Conservation (phyloP, 1,140 invertebrate genomes). For the Diplogasteroides magnus region DNA sequence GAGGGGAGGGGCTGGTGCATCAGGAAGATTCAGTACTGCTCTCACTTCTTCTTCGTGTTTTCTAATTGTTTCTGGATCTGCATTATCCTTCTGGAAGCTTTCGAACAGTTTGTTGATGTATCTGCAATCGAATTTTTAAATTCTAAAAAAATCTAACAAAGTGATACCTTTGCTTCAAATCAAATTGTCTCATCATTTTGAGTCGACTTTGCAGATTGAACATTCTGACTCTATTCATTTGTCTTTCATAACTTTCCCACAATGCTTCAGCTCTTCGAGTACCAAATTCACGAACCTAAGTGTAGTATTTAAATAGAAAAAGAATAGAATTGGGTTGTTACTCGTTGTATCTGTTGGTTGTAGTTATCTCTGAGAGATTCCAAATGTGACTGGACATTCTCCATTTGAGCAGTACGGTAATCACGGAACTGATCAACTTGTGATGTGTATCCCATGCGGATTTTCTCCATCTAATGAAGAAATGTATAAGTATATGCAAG, state of each 20-base stretch:
- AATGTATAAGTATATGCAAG: background rate
- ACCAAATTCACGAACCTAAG: constrained; percentile 49
- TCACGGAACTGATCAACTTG: constrained; percentile 52
- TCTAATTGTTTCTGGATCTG: constrained; percentile 35
- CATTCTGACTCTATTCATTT: constrained; percentile 49
- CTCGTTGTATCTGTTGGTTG: constrained; percentile 28
- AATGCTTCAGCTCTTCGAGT: constrained; percentile 45
- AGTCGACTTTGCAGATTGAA: constrained; percentile 52
- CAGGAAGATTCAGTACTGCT: constrained; percentile 39
- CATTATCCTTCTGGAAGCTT: constrained; percentile 40
- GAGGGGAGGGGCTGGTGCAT: constrained; percentile 4
- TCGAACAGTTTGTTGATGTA: constrained; percentile 52
- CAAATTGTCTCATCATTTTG: constrained; percentile 52
- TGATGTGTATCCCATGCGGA: constrained; percentile 44
- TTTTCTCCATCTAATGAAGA: constrained; percentile 30
- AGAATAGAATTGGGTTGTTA: too few relatives aligned
- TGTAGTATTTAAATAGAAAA: too few relatives aligned
- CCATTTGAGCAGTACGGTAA: constrained; percentile 49
- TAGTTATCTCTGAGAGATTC: constrained; percentile 33
- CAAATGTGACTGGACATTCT: constrained; percentile 48
- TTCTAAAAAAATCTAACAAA: background rate
- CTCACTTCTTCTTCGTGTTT: constrained; percentile 44
- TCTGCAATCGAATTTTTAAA: constrained; percentile 6
- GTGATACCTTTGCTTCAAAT: constrained; percentile 41
- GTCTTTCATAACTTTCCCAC: constrained; percentile 51